Evolutionary conservation across 2,797 vertebrate species (phyloP), one percentile per base, ranked within the genome.

Genomic region (Silurus aristotelis): DNA sequence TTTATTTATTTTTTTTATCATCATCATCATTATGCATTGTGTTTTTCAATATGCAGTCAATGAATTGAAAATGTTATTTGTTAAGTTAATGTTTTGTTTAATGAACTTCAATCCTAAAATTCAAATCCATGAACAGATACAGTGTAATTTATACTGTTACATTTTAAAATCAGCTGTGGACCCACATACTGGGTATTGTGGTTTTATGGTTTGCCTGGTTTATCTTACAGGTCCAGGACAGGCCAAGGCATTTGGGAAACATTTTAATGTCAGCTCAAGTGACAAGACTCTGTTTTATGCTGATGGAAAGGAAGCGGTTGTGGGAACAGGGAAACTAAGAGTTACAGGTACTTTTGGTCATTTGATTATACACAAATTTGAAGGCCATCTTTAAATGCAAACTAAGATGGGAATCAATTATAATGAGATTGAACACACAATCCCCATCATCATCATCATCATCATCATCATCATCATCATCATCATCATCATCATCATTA

Each of bases 241-340:
- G 92, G 95, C 96, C 73, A 93, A 97, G 89, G 95, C 95, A 84
- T 95, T 97, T 2, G 89, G 93, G 89, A 95, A 90, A 31, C 93
- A 96, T 80, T 95, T 99, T 90, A 94, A 96, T 89, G 94, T 99
- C 90, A 96, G 90, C 89, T 97, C 96, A 85, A 91, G 92, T 1
- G 94, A 94, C 89, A 95, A 96, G 87, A 95, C 95, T 88, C 94
- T 98, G 87, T 99, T 99, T 89, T 96, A 95, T 9, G 96, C 96
- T 19, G 94, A 97, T 91, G 95, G 95, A 86, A 93, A 95, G 48
- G 95, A 96, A 90, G 92, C 94, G 48, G 90, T 93, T 84, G 94
- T 99, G 85, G 97, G 97, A 83, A 96, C 96, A 55, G 97, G 97
- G 83, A 98, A 96, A 91, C 97, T 99, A 76, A 94, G 97, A 89